Evolutionary conservation across 1,140 invertebrate species (phyloP), one percentile per base, ranked within the genome.

Genomic region (Saccostrea echinata): DNA sequence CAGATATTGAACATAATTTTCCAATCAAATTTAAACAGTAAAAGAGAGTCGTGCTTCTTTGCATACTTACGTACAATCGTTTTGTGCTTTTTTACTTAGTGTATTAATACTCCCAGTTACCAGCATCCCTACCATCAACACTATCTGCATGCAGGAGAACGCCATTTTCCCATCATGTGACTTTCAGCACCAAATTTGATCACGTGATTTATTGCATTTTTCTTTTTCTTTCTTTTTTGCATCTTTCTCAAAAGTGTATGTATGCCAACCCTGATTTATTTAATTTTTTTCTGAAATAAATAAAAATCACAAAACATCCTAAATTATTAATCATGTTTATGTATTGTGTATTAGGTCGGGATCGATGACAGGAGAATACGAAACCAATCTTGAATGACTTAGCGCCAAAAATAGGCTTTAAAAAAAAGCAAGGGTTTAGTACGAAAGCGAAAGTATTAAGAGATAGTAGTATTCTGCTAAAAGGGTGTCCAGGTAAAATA

Each of bases 61-160:
- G 0, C 6, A 43, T 43, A 43, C 81, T 89, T 92, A 94, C 93
- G 87, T 87, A 90, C 92, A 93, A 68, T 94, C 93, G 85, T 93
- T 93, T 82, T 94, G 93, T 82, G 92, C 93, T 81, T 94, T 94
- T 91, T 94, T 94, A 61, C 93, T 94, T 24, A 94, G 21, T 53
- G 93, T 94, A 57, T 94, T 94, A 18, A 94, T 94, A 84, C 93
- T 94, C 11, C 93, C 93, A 33, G 93, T 94, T 0, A 94, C 88
- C 33, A 94, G 86, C 93, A 94, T 94, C 9, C 93, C 93, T 82
- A 93, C 84, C 92, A 93, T 93, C 76, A 94, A 89, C 80, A 93
- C 80, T 81, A 94, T 90, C 84, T 94, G 93, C 52, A 91, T 53
- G 86, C 92, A 92, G 24, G 91, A 92, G 64, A 94, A 87, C 88